Percentiles rank a stretch among this genome's conserved stretches.
Conservation (phyloP, 2,113 vertebrate species). For the Gavialis gangeticus region DNA sequence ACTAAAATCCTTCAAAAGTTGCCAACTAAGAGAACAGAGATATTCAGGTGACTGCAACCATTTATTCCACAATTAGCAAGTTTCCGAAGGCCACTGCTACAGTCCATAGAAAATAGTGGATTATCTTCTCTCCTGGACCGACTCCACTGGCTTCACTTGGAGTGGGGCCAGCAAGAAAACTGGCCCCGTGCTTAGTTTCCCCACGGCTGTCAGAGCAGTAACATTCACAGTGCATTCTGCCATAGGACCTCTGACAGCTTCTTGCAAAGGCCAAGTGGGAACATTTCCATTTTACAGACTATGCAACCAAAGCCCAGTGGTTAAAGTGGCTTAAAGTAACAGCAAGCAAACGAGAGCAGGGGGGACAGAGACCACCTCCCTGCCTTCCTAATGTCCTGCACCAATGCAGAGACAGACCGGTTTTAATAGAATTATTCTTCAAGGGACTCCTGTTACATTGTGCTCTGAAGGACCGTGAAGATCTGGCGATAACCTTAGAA, state of each 20-base stretch:
- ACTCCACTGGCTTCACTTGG: conserved; percentile 7
- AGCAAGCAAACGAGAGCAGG: conserved; percentile 1
- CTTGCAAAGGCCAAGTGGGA: background rate
- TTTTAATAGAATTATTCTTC: background rate
- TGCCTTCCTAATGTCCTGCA: background rate
- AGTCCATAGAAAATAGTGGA: conserved; percentile 32
- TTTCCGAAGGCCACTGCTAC: conserved; percentile 41
- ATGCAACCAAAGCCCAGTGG: background rate
- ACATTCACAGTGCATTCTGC: background rate
- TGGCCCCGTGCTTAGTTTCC: conserved; percentile 12
- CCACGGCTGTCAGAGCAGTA: conserved; percentile 55
- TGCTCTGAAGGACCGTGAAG: background rate
- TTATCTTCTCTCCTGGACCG: conserved; percentile 55
- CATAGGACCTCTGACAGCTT: background rate
- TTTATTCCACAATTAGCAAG: conserved; percentile 36
- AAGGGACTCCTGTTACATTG: background rate
- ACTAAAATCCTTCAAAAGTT: background rate
- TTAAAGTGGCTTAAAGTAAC: background rate
- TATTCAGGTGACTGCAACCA: conserved; percentile 33
- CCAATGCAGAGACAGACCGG: background rate
- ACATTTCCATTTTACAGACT: conserved; percentile 22
- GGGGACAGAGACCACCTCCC: background rate
- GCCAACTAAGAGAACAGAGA: conserved; percentile 45
- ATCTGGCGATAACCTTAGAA: background rate
- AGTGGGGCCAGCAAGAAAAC: conserved; percentile 34